phyloP scores from a whole-genome alignment of 1,140 invertebrate species.

The Hycleus phaleratus region DNA sequence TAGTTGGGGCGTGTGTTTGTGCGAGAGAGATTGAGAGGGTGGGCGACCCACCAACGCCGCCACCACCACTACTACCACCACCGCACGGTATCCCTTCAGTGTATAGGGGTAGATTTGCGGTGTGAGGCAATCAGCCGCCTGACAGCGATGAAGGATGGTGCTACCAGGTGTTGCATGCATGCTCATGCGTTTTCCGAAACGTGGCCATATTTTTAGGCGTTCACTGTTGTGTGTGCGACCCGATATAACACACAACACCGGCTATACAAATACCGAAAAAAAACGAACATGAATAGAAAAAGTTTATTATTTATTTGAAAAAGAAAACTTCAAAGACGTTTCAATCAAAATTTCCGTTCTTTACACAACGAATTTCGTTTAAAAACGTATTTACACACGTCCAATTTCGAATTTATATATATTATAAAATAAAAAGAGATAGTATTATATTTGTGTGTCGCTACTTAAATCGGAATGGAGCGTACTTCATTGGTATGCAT shows the following conservation, averaged over 20 bases:
- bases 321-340: too few relatives aligned
- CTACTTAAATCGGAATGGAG: conserved; percentile 32
- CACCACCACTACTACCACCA: too few relatives aligned
- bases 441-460: conserved; percentile 21
- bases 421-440: conserved; percentile 15
- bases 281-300: too few relatives aligned
- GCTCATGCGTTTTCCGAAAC: conserved; percentile 15
- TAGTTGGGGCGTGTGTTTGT: background rate
- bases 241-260: too few relatives aligned
- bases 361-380: too few relatives aligned
- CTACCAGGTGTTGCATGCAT: conserved; percentile 31
- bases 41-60: background rate
- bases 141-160: conserved; percentile 28
- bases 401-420: background rate
- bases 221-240: background rate
- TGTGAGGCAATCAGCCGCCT: conserved; percentile 28
- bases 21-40: background rate
- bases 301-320: too few relatives aligned
- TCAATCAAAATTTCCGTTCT: too few relatives aligned
- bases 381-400: too few relatives aligned
- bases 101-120: conserved; percentile 28
- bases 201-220: conserved; percentile 4
- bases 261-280: too few relatives aligned
- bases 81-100: conserved; percentile 3
- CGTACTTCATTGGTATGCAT: conserved; percentile 43